Evolutionary conservation across 2,797 vertebrate species (phyloP).

Genomic region (Macroramphosus scolopax): DNA sequence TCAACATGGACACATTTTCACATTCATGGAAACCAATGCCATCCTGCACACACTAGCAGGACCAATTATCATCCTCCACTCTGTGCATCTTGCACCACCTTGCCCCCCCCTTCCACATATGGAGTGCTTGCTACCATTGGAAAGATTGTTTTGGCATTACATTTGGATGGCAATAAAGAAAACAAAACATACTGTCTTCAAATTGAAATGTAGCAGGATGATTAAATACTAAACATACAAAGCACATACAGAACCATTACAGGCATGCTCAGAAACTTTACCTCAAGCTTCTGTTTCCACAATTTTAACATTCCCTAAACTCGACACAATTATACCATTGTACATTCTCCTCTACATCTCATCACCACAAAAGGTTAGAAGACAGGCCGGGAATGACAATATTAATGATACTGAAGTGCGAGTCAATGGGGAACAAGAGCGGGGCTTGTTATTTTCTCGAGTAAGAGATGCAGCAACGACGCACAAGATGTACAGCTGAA

Average conservation of each 20-base stretch:
- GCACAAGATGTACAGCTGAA: constrained; percentile 30
- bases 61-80: constrained; percentile 32
- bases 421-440: constrained; percentile 21
- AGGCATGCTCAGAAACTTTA: constrained; percentile 32
- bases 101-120: constrained; percentile 34
- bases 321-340: not conserved
- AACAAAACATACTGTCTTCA: constrained; percentile 16
- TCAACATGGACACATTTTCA: constrained; percentile 49
- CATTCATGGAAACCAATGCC: constrained; percentile 55
- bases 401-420: constrained; percentile 22
- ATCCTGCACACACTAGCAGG: constrained; percentile 24
- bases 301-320: constrained; percentile 21
- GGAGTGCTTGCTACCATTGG: constrained; percentile 15
- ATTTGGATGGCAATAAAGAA: constrained; percentile 15
- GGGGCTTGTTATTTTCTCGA: constrained; percentile 21
- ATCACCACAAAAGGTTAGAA: constrained; percentile 5
- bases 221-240: constrained; percentile 21
- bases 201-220: constrained; percentile 34
- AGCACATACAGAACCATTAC: constrained; percentile 22
- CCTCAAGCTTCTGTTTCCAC: constrained; percentile 17
- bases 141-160: constrained; percentile 21
- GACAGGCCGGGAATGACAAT: constrained; percentile 9
- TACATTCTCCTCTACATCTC: constrained; percentile 5
- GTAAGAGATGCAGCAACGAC: constrained; percentile 24
- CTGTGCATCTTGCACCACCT: constrained; percentile 28